Percentiles rank a stretch among this genome's conserved stretches.
These are phyloP conservation scores for Ormyrus thymus DNA, from an alignment of 2,888 invertebrate species.

Conservation along the genomic window DNA sequence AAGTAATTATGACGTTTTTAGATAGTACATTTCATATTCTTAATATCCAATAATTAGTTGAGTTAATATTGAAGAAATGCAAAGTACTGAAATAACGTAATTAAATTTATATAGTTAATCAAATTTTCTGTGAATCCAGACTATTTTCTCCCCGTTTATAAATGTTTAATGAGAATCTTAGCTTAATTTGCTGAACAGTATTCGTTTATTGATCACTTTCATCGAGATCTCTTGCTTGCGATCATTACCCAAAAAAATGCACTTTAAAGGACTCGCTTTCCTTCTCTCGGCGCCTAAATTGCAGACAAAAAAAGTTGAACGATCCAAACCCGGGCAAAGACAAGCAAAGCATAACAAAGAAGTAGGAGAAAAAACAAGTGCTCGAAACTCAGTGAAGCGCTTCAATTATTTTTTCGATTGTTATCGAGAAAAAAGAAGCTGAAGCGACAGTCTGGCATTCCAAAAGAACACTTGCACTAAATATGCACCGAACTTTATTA, in stretches of 20 bases:
- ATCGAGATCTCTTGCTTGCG: background rate
- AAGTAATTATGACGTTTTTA: too few species aligned
- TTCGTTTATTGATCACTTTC: slow-evolving; percentile 1
- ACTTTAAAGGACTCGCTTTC: background rate
- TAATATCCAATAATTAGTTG: too few species aligned
- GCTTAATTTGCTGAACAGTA: too few species aligned
- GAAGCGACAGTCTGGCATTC: background rate
- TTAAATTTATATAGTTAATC: too few species aligned
- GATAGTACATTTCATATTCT: too few species aligned
- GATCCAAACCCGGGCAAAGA: slow-evolving; percentile 5
- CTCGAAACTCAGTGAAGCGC: background rate
- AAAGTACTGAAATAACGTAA: too few species aligned
- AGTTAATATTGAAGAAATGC: too few species aligned
- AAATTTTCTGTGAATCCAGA: too few species aligned
- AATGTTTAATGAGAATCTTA: too few species aligned
- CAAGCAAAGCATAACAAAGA: background rate
- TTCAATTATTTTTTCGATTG: slow-evolving; percentile 43
- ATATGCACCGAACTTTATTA: too few species aligned
- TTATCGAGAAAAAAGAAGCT: background rate
- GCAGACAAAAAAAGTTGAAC: background rate
- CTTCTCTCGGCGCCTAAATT: background rate
- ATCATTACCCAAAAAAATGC: slow-evolving; percentile 28
- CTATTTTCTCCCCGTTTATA: too few species aligned
- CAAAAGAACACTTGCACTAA: too few species aligned
- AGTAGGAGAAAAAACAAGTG: background rate